A percentile compares a stretch with the other conserved stretches of the same genome.
phyloP scores from a whole-genome alignment of 2,797 vertebrate species.

The Cacajao melanocephalus region DNA sequence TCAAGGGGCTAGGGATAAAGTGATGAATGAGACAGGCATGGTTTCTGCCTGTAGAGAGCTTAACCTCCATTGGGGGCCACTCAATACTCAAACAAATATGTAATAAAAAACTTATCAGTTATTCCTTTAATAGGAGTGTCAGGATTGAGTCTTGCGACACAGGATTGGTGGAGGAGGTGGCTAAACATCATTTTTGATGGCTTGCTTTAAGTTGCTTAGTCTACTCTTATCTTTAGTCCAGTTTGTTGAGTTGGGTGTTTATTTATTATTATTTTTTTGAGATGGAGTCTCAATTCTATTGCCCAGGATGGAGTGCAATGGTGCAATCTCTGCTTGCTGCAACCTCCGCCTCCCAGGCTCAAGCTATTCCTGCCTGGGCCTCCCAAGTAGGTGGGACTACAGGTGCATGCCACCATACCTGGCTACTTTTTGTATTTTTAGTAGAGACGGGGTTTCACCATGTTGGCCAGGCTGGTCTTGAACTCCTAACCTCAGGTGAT shows the following conservation, averaged over 20 bases:
- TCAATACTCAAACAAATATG: background rate
- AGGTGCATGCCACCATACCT: too few relatives aligned
- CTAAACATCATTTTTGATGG: constrained; percentile 24
- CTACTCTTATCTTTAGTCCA: background rate
- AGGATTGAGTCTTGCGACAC: background rate
- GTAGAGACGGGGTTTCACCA: too few relatives aligned
- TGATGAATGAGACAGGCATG: background rate
- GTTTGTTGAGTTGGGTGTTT: background rate
- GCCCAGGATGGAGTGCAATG: too few relatives aligned
- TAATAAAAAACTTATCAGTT: background rate
- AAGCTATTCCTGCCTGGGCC: too few relatives aligned
- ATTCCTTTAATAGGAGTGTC: background rate
- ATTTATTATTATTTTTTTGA: background rate
- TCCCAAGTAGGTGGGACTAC: too few relatives aligned
- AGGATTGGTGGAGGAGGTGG: background rate
- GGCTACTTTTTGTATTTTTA: too few relatives aligned
- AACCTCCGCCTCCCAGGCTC: too few relatives aligned
- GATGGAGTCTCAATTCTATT: background rate
- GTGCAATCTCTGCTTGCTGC: too few relatives aligned
- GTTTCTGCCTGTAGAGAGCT: background rate
- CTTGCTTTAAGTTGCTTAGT: background rate
- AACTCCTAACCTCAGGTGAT: too few relatives aligned
- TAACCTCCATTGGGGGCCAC: background rate
- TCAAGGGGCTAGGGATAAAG: background rate
- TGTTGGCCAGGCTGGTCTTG: too few relatives aligned